A percentile compares a stretch with the other conserved stretches of the same genome.
phyloP scores from a whole-genome alignment of 2,113 vertebrate species.

The Toxotes jaculatrix region DNA sequence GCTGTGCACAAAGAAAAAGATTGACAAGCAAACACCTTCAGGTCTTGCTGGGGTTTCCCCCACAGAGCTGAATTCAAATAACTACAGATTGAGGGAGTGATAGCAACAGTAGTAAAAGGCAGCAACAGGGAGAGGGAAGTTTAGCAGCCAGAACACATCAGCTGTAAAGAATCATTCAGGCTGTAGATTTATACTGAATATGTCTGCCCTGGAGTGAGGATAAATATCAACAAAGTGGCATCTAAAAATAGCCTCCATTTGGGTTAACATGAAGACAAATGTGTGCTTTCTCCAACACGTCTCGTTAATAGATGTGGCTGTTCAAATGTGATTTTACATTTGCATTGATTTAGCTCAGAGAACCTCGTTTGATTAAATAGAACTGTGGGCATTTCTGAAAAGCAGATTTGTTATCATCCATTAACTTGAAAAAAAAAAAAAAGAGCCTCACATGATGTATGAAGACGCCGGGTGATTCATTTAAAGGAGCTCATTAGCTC shows the following conservation, averaged over 20 bases:
- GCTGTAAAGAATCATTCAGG: constrained; percentile 19
- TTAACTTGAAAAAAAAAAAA: constrained; percentile 52
- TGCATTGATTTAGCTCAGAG: constrained; percentile 66
- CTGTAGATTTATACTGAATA: constrained; percentile 20
- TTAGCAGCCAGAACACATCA: constrained; percentile 36
- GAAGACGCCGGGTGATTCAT: constrained; percentile 54
- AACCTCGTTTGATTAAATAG: constrained; percentile 65
- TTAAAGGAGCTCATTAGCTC: constrained; percentile 70
- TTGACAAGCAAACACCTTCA: constrained; percentile 67
- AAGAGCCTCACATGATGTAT: constrained; percentile 63
- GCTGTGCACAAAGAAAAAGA: constrained; percentile 60
- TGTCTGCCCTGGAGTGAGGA: constrained; percentile 28
- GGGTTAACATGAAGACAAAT: constrained; percentile 63
- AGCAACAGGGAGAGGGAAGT: constrained; percentile 18
- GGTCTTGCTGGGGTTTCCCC: constrained; percentile 54
- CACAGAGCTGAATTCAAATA: constrained; percentile 60
- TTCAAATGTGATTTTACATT: constrained; percentile 53
- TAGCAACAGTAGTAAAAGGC: constrained; percentile 10
- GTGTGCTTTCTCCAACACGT: constrained; percentile 17
- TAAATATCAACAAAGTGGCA: constrained; percentile 53
- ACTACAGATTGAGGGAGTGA: constrained; percentile 51
- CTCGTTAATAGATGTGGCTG: constrained; percentile 64
- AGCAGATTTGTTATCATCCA: constrained; percentile 62
- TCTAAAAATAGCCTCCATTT: constrained; percentile 55
- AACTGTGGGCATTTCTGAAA: constrained; percentile 56